Base-by-base conservation (phyloP, 2,113 vertebrate genomes). In the Rhinoderma darwinii region DNA sequence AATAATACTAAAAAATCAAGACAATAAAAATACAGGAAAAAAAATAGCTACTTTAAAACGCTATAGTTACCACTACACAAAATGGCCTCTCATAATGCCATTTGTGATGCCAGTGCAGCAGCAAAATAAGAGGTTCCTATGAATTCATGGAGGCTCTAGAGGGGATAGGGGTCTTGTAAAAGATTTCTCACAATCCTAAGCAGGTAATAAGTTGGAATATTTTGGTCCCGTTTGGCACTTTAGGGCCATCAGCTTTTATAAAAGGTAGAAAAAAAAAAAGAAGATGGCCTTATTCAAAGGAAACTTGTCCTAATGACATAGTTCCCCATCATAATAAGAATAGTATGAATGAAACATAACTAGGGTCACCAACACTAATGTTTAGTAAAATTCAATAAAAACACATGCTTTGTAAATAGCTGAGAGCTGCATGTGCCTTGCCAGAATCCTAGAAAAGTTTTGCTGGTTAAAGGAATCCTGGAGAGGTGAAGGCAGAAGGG, bases 391-490 rank as follows among this genome's bases (percentile, higher is more conserved):
- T 75, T 44, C 27, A 4, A 47, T 47, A 76, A 18, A 47, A 76
- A 50, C 15, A 30, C 15, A 32, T 32, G 37, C n/a, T n/a, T 30
- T 32, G 27, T 35, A 54, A 32, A 78, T 35, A 78, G 75, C 75
- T 27, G 12, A 22, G 75, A 78, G 75, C 44, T 4, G 6, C 30
- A 35, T 35, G 11, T 54, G 17, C 47, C 9, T 30, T 75, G 44
- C 27, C 44, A 54, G 44, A 50, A 78, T 54, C 47, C 27, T 51
- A 30, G 27, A 78, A 32, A 51, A 20, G 44, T 54, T 78, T 78
- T 22, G 30, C 14, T 59, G 73, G 73, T 51, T 59, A 43, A 44
- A 84, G 73, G 39, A 77, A 84, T 84, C 39, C 59, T 86, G 77
- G 18, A 63, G 41, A 44, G 20, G 74, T 77, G 73, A 50, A 61